A percentile compares a stretch with the other conserved stretches of the same genome.
Evolutionary conservation across 2,888 invertebrate genomes (phyloP).

Genomic region (Alitta virens): DNA sequence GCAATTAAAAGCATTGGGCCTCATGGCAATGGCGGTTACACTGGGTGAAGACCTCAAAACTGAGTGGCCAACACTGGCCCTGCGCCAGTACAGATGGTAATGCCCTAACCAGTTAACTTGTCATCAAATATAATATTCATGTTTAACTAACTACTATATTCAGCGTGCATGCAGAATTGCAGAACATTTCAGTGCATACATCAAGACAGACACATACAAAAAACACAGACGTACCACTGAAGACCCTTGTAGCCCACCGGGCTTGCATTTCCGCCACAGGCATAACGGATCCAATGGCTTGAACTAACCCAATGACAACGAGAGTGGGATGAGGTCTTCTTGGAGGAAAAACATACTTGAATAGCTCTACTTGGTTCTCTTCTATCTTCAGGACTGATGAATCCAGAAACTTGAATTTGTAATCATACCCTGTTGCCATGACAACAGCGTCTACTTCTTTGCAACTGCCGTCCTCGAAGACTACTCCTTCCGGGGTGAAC

Average conservation of each 20-base stretch:
- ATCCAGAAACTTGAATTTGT: constrained; percentile 51
- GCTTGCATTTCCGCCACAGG: constrained; percentile 58
- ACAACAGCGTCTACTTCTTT: constrained; percentile 52
- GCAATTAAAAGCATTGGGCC: too few relatives aligned
- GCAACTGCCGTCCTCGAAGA: constrained; percentile 46
- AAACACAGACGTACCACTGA: constrained; percentile 36
- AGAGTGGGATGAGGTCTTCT: constrained; percentile 45
- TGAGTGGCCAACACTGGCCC: too few relatives aligned
- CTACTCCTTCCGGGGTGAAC: constrained; percentile 41
- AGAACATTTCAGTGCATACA: too few relatives aligned
- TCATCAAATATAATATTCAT: too few relatives aligned
- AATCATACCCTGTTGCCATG: constrained; percentile 57
- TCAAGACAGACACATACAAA: neutral
- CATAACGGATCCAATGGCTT: constrained; percentile 58
- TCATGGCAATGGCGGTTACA: too few relatives aligned
- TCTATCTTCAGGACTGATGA: constrained; percentile 35
- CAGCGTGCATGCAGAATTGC: too few relatives aligned
- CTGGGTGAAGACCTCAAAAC: too few relatives aligned
- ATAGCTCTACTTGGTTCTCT: constrained; percentile 52
- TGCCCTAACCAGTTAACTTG: too few relatives aligned
- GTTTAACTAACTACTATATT: too few relatives aligned
- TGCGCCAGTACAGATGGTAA: too few relatives aligned
- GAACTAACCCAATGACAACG: constrained; percentile 55
- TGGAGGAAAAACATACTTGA: constrained; percentile 57
- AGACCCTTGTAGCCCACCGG: constrained; percentile 42